Base-by-base conservation (phyloP, 2,888 invertebrate genomes). In the Drosophila neotestacea region DNA sequence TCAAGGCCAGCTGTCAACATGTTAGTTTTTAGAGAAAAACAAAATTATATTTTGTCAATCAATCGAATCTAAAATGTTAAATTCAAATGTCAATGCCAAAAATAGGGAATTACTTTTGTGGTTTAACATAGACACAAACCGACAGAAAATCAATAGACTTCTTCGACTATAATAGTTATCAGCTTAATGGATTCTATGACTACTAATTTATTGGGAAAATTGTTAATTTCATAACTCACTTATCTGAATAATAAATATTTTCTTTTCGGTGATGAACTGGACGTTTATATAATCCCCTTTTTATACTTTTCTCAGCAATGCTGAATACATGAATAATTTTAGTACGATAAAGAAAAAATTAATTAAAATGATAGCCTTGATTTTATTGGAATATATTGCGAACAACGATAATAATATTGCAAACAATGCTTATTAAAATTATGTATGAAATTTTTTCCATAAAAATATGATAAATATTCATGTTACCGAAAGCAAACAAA, bases 261-360 rank as follows among this genome's bases (percentile, higher is more conserved):
- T 9, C 41, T 4, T 41, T 16, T 1, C 16, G 41, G 13, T 41
- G 41, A 3, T 7, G 0, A n/a, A 9, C 41, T 16, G 13, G 7
- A 4, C 13, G 41, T 41, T 39, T 6, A 5, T 27, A 27, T 22
- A 22, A 22, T 10, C 4, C 9, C 4, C 1, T 30, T 13, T 30
- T 13, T 13, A 3, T 13, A 6, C 7, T 10, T 9, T 13, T 30
- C 27, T 47, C 22, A 22, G n/a, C 30, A 28, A 9, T 16, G 32
- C 41, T 32, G 34, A 13, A 50, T 50, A 66, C 58, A 77, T 77
- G 44, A 78, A 78, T 73, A 61, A 69, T 69, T 64, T 64, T 30
- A 62, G 50, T 51, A 51, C 30, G 7, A 46, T 36, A 46, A 47
- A 38, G 22, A 32, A 27, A 65, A 60, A 71, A 62, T 65, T 68